A percentile compares a stretch with the other conserved stretches of the same genome.
Conservation (phyloP, 2,113 vertebrate genomes). For the Noctilio leporinus region DNA sequence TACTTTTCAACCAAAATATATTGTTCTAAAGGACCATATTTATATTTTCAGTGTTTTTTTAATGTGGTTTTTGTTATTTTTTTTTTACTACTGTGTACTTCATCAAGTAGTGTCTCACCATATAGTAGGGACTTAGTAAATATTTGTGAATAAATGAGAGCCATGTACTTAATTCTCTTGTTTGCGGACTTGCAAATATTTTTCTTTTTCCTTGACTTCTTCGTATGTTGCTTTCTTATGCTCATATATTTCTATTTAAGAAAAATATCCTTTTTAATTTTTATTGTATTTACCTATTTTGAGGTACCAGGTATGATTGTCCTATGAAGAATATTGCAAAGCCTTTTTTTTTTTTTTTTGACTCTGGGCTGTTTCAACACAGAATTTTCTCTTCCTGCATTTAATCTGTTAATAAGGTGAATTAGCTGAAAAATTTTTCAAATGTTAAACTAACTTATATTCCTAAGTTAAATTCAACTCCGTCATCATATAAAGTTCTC, state of each 20-base stretch:
- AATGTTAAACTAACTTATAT: not conserved
- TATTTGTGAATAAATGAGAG: not conserved
- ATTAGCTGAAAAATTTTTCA: not conserved
- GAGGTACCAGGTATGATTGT: not conserved
- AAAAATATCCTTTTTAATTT: slow-evolving; percentile 22
- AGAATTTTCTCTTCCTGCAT: not conserved
- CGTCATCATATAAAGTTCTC: not conserved
- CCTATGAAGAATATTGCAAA: not conserved
- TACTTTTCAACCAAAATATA: not conserved
- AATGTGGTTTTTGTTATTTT: not conserved
- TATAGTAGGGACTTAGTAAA: not conserved
- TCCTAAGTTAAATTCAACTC: not conserved
- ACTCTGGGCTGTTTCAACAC: not conserved
- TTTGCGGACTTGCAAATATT: not conserved
- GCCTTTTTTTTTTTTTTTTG: not conserved
- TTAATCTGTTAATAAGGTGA: not conserved
- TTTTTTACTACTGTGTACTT: not conserved
- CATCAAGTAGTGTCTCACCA: not conserved
- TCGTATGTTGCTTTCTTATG: not conserved
- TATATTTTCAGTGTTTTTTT: not conserved
- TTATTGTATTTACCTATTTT: not conserved
- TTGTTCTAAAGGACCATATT: not conserved
- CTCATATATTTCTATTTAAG: not conserved
- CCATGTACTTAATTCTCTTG: not conserved
- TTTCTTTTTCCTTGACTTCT: not conserved